A percentile compares a stretch with the other conserved stretches of the same genome.
Evolutionary conservation across 2,888 invertebrate species (phyloP).

Genomic region (Folsomia manolachei): DNA sequence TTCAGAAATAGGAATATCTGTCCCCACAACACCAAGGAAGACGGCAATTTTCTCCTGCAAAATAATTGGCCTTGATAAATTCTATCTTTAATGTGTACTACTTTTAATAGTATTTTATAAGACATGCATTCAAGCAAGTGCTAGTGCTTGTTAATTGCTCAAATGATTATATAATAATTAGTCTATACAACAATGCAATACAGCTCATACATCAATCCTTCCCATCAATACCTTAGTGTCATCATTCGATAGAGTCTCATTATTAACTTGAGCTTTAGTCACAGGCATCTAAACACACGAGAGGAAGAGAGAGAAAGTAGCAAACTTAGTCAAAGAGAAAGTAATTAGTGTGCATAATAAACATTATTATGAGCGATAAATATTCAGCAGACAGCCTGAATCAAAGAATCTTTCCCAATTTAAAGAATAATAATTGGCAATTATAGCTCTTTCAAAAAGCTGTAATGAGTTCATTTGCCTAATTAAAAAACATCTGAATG

Average conservation of each 20-base stretch:
- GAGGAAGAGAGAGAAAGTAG: neutral
- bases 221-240: constrained; percentile 40
- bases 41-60: constrained; percentile 82
- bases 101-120: no score
- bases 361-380: constrained; percentile 17
- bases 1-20: constrained; percentile 93
- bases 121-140: no score
- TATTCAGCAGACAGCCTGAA: no score
- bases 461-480: no score
- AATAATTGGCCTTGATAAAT: neutral
- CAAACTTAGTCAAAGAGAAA: constrained; percentile 17
- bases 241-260: constrained; percentile 33
- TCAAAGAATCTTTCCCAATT: no score
- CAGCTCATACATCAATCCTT: constrained; percentile 2
- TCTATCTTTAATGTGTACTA: no score
- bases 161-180: neutral
- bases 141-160: neutral
- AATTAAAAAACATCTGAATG: no score
- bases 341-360: constrained; percentile 33
- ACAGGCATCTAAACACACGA: constrained; percentile 30
- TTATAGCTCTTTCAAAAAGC: no score
- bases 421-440: no score
- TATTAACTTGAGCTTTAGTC: constrained; percentile 26
- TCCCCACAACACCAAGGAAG: constrained; percentile 92
- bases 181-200: neutral